Evolutionary conservation across 2,797 vertebrate genomes (phyloP).

Genomic region (Mus minutoides): DNA sequence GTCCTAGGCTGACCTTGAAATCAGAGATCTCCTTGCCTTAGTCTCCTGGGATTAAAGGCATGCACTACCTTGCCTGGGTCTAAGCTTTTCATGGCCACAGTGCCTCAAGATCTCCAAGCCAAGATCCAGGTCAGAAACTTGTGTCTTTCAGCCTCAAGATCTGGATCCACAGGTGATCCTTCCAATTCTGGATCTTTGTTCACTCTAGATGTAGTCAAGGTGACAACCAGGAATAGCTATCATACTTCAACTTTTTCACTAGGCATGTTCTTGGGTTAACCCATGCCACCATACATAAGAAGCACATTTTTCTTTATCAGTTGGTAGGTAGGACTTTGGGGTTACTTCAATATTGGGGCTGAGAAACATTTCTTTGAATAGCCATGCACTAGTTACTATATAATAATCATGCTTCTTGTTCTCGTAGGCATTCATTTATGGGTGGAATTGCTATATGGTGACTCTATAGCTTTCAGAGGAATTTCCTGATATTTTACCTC

Average conservation of each 20-base stretch:
- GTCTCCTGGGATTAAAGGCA: no score
- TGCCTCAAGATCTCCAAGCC: no score
- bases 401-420: neutral
- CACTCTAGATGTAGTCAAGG: neutral
- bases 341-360: neutral
- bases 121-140: neutral
- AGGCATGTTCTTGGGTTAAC: neutral
- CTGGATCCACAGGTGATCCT: neutral
- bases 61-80: no score
- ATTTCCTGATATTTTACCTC: neutral
- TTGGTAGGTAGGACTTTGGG: neutral
- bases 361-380: neutral
- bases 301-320: neutral
- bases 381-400: neutral
- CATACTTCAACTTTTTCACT: neutral
- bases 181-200: neutral
- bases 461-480: neutral
- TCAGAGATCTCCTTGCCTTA: no score
- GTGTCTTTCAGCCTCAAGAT: neutral
- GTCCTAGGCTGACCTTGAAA: no score
- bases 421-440: neutral
- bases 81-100: no score
- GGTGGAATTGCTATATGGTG: neutral
- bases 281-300: no score
- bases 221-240: neutral